Base-by-base conservation (phyloP, 1,140 invertebrate species). In the Polypedilum pembai region DNA sequence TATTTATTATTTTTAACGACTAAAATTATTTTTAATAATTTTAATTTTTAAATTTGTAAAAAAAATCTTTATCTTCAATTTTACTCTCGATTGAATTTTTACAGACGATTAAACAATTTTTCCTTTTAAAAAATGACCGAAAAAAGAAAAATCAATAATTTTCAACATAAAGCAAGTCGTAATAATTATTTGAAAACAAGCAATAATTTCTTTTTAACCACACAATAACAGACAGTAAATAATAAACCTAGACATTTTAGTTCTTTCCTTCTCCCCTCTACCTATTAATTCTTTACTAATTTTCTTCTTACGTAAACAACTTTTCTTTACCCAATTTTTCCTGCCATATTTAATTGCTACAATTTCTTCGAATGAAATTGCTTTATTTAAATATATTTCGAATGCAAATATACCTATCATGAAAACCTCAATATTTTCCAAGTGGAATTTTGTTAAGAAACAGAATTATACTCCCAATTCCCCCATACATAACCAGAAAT, bases 401-500 rank as follows among this genome's bases (percentile, higher is more conserved):
- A 56, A 56, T 56, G 45, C 45, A 56, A 56, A 56, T 56, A 56
- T 56, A 56, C 45, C 45, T 56, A 56, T 56, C 45, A 56, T 56
- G 45, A 56, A 33, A 56, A 69, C 65, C 65, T 69, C 17, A 69
- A 69, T 69, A 69, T 69, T 18, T 69, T 69, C 18, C 5, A 33
- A 10, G 17, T 18, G 20, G 17, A 69, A 69, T 69, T 69, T 21
- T n/a, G 45, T 56, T 56, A 56, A 15, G 10, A n/a, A 56, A 3
- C 45, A 10, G 24, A 56, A 56, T 56, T 56, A n/a, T 56, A 56
- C n/a, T 56, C n/a, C n/a, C 8, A n/a, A n/a, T n/a, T n/a, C 45
- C 45, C 45, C n/a, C 41, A 15, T 45, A n/a, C n/a, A 12, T 12
- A 45, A 45, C 45, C 3, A n/a, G 3, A 56, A 56, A n/a, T 56